Evolutionary conservation across 2,888 invertebrate genomes (phyloP), one percentile per base, ranked within the genome.

Genomic region (Drosophila eohydei): DNA sequence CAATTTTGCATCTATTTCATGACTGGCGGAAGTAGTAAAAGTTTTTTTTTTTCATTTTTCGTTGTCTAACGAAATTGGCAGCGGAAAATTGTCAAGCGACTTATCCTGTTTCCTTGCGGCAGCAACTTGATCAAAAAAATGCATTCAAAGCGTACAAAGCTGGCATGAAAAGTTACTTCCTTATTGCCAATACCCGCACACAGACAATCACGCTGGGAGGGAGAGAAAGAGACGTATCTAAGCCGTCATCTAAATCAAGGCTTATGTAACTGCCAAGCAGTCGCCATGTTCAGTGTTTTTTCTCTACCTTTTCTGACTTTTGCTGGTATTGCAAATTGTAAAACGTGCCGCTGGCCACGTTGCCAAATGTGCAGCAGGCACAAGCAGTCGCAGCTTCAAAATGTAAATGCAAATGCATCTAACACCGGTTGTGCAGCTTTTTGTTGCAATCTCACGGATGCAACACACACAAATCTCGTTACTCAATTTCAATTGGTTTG

Each of bases 371-470:
- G 76, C 61, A 59, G 62, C 73, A 68, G 55, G 64, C 60, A 41
- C 66, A 63, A 51, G 66, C 58, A 48, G 54, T 59, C 50, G 63
- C 72, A 76, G 73, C 78, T 60, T 81, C 66, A 72, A 83, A 80
- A 90, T 88, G 89, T 89, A 90, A 86, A 86, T 88, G 89, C 90
- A 88, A 86, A 86, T 90, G 81, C 83, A 83, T 89, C 86, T 88
- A 90, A 87, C 90, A 88, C 86, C 86, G 86, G 86, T 90, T 89
- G 60, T 72, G 66, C 90, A 86, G 84, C 90, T 87, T 87, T 81
- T 88, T 80, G 66, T 71, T 68, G 78, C 78, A 81, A 79, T 70
- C 81, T 68, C 52, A 69, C 78, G 69, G 81, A 73, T 79, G 78
- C 78, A 81, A 50, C 56, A 68, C 34, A 77, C 46, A 71, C 58